These are phyloP conservation scores for Damaliscus lunatus DNA, from an alignment of 2,113 vertebrate species.

Conservation along the genomic window DNA sequence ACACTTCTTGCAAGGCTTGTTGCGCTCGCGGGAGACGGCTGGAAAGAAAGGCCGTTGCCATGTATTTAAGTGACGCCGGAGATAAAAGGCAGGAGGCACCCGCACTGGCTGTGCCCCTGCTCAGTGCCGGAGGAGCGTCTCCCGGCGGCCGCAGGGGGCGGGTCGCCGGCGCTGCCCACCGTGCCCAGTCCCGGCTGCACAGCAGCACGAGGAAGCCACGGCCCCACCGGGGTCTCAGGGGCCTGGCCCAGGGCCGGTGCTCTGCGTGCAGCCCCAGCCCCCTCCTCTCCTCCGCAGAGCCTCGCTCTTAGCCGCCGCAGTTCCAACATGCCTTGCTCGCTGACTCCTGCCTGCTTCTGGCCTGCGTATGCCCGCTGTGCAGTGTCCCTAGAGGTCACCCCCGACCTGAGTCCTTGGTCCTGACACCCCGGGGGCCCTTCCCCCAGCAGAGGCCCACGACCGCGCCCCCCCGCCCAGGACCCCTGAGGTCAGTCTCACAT, in stretches of 20 bases:
- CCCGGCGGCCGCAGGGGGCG: fast-evolving
- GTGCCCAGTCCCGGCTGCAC: not conserved
- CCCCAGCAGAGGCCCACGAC: no score
- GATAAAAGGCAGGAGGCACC: not conserved
- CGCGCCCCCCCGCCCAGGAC: fast-evolving
- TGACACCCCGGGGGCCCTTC: not conserved
- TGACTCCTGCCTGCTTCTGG: not conserved
- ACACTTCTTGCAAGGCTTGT: not conserved
- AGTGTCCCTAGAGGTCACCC: not conserved
- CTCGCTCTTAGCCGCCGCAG: not conserved
- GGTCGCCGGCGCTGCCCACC: fast-evolving
- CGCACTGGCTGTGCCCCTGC: not conserved
- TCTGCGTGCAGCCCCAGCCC: not conserved
- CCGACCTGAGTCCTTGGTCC: fast-evolving
- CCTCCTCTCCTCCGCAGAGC: not conserved
- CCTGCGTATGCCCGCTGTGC: not conserved
- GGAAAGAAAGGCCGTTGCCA: not conserved
- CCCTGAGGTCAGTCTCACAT: not conserved
- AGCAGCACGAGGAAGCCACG: fast-evolving
- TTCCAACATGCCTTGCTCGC: not conserved
- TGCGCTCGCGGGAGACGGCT: fast-evolving
- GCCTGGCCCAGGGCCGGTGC: fast-evolving
- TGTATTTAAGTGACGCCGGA: not conserved
- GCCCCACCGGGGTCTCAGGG: not conserved
- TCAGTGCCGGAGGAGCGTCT: fast-evolving